Percentiles rank a stretch among this genome's conserved stretches.
These are phyloP conservation scores for Tachycineta bicolor DNA, from an alignment of 2,113 vertebrate genomes.

Conservation along the genomic window DNA sequence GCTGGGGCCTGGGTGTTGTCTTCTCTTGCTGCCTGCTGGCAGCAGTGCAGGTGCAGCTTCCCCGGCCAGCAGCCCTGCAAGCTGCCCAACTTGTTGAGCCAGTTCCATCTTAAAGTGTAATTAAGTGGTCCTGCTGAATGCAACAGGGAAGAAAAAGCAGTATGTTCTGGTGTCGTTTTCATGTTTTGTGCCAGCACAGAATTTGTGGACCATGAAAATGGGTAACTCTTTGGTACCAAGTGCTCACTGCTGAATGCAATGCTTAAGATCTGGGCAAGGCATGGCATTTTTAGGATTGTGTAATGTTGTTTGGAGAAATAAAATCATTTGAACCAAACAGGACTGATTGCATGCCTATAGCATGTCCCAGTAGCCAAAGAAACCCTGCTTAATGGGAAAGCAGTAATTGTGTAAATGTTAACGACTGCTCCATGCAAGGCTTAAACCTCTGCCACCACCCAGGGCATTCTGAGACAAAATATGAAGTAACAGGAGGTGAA, in stretches of 20 bases:
- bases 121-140: not conserved
- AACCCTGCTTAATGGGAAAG: not conserved
- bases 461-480: not conserved
- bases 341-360: not conserved
- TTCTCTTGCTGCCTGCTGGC: not conserved
- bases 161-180: not conserved
- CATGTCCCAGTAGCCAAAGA: not conserved
- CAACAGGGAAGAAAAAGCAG: not conserved
- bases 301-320: not conserved
- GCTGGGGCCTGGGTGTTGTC: not conserved
- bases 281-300: not conserved
- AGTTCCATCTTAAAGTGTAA: constrained; percentile 2
- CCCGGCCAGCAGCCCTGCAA: not conserved
- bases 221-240: not conserved
- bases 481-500: constrained; percentile 16
- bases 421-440: not conserved
- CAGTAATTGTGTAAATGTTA: not conserved
- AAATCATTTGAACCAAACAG: not conserved
- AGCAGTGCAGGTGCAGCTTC: not conserved
- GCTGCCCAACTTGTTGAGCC: constrained; percentile 39
- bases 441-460: not conserved
- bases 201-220: not conserved
- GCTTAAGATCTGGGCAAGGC: not conserved
- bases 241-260: not conserved
- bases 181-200: not conserved